These are phyloP conservation scores for Bradypodion pumilum DNA, from an alignment of 2,797 vertebrate species.

Conservation along the genomic window DNA sequence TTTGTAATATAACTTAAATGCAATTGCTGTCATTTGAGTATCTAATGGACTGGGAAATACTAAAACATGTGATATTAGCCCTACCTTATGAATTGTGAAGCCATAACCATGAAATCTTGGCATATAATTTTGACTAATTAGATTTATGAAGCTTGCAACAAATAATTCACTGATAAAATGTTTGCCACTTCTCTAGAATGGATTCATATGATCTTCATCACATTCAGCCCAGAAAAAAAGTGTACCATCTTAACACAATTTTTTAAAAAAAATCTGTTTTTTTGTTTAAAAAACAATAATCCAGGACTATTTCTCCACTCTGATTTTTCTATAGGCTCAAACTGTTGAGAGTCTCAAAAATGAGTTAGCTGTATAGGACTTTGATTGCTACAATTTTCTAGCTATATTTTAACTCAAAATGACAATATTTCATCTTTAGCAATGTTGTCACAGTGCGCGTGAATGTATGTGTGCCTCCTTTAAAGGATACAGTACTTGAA, in stretches of 20 bases:
- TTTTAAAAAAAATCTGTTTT: neutral
- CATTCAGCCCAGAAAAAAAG: neutral
- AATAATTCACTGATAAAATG: neutral
- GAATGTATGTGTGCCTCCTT: too few relatives aligned
- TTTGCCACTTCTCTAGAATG: neutral
- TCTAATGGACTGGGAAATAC: neutral
- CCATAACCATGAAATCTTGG: neutral
- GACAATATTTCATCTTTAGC: neutral
- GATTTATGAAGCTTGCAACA: neutral
- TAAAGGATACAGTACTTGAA: neutral
- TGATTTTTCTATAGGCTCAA: neutral
- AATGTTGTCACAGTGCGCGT: neutral
- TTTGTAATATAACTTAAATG: slow-evolving; percentile 6
- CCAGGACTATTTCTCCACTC: neutral
- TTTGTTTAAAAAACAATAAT: neutral
- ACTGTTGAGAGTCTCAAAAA: neutral
- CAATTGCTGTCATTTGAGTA: slow-evolving; percentile 4
- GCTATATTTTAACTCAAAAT: neutral
- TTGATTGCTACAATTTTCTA: slow-evolving; percentile 3
- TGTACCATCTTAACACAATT: neutral
- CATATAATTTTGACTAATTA: neutral
- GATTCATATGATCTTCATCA: neutral
- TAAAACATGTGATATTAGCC: neutral
- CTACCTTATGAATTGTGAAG: neutral
- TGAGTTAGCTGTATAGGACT: neutral